Percentiles rank a stretch among this genome's conserved stretches.
Evolutionary conservation across 37 sponge, comb jelly and placozoan species (phyloP).

Genomic region (Beroe ovata): DNA sequence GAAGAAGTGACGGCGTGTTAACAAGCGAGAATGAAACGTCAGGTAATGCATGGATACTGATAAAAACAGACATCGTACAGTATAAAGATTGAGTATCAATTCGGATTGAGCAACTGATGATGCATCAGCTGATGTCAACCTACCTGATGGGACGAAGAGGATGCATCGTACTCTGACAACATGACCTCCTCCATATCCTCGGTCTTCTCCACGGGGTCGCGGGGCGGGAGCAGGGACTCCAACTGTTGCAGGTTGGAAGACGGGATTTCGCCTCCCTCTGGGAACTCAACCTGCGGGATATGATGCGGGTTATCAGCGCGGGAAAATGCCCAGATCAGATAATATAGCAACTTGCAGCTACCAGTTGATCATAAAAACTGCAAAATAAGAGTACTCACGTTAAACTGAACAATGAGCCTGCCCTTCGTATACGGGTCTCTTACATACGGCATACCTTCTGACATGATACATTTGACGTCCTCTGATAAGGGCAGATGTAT

Average conservation of each 20-base stretch:
- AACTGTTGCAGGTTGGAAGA: slow-evolving; percentile 70
- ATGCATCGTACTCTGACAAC: slow-evolving; percentile 44
- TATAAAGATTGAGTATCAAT: too few species aligned
- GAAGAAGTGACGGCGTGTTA: too few species aligned
- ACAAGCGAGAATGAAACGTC: too few species aligned
- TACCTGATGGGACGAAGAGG: slow-evolving; percentile 11
- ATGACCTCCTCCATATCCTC: slow-evolving; percentile 68
- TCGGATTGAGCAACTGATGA: too few species aligned
- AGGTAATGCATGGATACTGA: too few species aligned
- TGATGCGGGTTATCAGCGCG: neutral
- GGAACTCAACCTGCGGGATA: slow-evolving; percentile 79
- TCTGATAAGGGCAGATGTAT: too few species aligned
- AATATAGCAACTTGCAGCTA: too few species aligned
- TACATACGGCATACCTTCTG: slow-evolving; percentile 93
- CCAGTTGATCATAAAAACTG: too few species aligned
- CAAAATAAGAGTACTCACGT: slow-evolving; percentile 69
- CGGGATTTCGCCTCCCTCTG: slow-evolving; percentile 72
- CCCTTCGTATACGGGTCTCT: slow-evolving; percentile 88
- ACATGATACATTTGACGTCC: slow-evolving; percentile 82
- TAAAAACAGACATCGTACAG: too few species aligned
- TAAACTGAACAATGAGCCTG: slow-evolving; percentile 81
- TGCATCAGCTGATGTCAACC: too few species aligned
- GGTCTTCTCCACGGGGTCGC: slow-evolving; percentile 64
- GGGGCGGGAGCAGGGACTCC: slow-evolving; percentile 73
- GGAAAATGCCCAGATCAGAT: neutral